Conservation (phyloP, 2,113 vertebrate genomes). For the Cyprinodon tularosa region DNA sequence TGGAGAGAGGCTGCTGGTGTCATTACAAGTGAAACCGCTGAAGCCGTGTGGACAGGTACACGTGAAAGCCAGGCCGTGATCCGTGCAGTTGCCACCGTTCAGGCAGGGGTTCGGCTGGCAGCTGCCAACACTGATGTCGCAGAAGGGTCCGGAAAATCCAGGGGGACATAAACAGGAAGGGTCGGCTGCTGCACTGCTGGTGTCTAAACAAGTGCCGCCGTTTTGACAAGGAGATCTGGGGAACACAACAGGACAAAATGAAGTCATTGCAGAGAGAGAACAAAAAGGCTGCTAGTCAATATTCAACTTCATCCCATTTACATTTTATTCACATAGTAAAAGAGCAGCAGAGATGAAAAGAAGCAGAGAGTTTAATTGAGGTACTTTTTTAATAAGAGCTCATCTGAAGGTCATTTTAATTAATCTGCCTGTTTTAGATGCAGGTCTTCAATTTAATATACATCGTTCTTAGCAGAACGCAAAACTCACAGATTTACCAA, state of each 20-base stretch:
- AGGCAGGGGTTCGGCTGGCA: slow-evolving; percentile 88
- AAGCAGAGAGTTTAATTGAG: not conserved
- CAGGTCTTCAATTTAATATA: not conserved
- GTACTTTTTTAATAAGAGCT: not conserved
- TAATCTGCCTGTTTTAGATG: not conserved
- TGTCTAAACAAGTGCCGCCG: slow-evolving; percentile 86
- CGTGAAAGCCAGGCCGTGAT: slow-evolving; percentile 81
- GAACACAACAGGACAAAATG: slow-evolving; percentile 43
- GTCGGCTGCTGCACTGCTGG: slow-evolving; percentile 73
- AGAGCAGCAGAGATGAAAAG: not conserved
- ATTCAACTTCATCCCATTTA: slow-evolving; percentile 3
- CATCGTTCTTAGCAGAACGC: not conserved
- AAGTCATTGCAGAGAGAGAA: slow-evolving; percentile 15
- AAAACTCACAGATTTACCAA: not conserved
- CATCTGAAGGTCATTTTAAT: not conserved
- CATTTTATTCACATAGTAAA: slow-evolving; percentile 3
- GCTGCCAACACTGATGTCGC: slow-evolving; percentile 84
- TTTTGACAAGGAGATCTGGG: slow-evolving; percentile 91
- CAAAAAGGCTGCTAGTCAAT: not conserved
- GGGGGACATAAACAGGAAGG: slow-evolving; percentile 87
- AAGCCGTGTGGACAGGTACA: slow-evolving; percentile 87
- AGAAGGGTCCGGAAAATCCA: slow-evolving; percentile 89
- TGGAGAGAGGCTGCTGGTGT: slow-evolving; percentile 54
- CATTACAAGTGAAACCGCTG: slow-evolving; percentile 84
- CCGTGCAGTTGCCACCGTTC: slow-evolving; percentile 87